These are phyloP conservation scores for Gephyroberyx darwinii DNA, from an alignment of 2,797 vertebrate species.

Conservation along the genomic window DNA sequence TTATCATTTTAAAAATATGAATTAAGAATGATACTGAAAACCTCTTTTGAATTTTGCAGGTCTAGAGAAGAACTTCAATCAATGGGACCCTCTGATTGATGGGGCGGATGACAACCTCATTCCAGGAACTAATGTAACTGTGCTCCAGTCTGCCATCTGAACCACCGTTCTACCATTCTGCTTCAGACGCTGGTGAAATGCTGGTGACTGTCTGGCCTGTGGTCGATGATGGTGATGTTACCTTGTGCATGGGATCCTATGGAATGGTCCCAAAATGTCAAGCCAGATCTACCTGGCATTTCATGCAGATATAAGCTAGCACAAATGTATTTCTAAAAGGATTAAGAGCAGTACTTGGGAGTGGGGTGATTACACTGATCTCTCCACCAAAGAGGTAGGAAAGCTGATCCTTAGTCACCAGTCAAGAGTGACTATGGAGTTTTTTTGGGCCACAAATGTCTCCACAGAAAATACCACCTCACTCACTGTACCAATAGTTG, in stretches of 20 bases:
- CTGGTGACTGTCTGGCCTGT: not conserved
- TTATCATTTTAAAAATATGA: not conserved
- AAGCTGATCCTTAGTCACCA: constrained; percentile 54
- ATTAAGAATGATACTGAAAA: not conserved
- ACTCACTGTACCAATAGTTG: constrained; percentile 25
- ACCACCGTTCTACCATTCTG: not conserved
- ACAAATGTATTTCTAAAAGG: not conserved
- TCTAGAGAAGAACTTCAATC: constrained; percentile 88
- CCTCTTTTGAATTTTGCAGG: constrained; percentile 68
- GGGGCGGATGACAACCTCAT: constrained; percentile 90
- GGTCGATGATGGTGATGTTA: not conserved
- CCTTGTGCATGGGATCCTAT: not conserved
- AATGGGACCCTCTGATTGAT: constrained; percentile 90
- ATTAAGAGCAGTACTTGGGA: not conserved
- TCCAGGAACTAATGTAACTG: constrained; percentile 84
- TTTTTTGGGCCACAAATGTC: not conserved
- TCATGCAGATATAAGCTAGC: not conserved
- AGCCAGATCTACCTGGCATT: not conserved
- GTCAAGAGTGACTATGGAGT: not conserved
- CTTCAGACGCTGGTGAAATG: not conserved
- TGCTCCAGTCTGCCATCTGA: constrained; percentile 81
- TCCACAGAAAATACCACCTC: constrained; percentile 16
- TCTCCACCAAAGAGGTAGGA: not conserved
- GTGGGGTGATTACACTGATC: not conserved
- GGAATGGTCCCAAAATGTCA: not conserved